Conservation (phyloP, 2,113 vertebrate species). For the Gyps fulvus region DNA sequence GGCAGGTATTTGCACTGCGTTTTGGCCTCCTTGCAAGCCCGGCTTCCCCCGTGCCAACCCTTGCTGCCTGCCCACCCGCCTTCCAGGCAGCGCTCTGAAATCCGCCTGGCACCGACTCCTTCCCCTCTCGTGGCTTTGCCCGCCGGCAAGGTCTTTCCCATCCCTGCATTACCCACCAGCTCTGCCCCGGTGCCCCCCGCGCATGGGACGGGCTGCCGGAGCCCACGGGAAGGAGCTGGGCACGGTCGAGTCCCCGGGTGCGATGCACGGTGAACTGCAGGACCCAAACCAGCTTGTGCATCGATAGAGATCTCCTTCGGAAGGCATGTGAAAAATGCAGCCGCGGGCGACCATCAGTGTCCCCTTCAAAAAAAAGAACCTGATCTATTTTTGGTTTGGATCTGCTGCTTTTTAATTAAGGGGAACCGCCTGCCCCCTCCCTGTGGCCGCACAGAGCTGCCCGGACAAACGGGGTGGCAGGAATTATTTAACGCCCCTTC, state of each 20-base stretch:
- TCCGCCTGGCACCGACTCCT: not conserved
- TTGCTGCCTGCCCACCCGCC: not conserved
- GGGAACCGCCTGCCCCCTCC: not conserved
- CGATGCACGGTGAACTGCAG: fast-evolving
- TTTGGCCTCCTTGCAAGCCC: not conserved
- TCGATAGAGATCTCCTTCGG: not conserved
- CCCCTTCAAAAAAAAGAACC: not conserved
- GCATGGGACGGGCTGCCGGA: not conserved
- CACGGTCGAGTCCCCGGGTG: fast-evolving
- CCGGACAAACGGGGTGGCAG: not conserved
- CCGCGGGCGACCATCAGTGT: not conserved
- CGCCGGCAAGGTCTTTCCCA: fast-evolving
- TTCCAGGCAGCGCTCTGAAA: not conserved
- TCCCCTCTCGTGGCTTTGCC: not conserved
- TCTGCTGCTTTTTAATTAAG: not conserved
- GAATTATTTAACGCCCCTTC: not conserved
- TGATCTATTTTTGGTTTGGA: not conserved
- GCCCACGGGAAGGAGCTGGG: not conserved
- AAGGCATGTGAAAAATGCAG: not conserved
- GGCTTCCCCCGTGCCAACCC: not conserved
- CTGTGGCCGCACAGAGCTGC: fast-evolving
- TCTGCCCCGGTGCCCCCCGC: not conserved
- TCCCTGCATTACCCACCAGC: not conserved
- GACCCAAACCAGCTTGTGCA: not conserved
- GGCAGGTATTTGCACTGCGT: not conserved